These are phyloP conservation scores for Maniola jurtina DNA, from an alignment of 1,140 invertebrate genomes.

Conservation along the genomic window DNA sequence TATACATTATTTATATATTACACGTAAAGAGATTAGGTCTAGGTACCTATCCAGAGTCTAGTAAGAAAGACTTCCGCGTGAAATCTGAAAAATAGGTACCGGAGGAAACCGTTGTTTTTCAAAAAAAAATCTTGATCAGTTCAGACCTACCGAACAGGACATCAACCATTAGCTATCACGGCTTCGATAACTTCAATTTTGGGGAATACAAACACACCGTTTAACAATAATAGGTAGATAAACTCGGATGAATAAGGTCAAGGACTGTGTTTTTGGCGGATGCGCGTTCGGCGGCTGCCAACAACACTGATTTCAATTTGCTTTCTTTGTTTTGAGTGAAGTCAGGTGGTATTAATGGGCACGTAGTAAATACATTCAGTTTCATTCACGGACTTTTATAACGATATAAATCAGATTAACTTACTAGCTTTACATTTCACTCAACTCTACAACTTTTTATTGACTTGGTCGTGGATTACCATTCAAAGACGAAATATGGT, in stretches of 20 bases:
- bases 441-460: no score
- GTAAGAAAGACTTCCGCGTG: no score
- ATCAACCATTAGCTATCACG: no score
- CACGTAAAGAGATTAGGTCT: no score
- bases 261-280: conserved; percentile 70
- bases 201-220: background rate
- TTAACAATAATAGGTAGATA: conserved; percentile 33
- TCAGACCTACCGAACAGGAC: no score
- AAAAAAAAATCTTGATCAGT: no score
- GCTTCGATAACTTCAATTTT: background rate
- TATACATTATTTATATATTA: no score
- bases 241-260: conserved; percentile 66
- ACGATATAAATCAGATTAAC: background rate
- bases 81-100: no score
- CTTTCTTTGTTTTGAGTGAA: conserved; percentile 46
- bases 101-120: no score
- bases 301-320: conserved; percentile 49
- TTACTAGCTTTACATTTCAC: background rate
- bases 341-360: conserved; percentile 39
- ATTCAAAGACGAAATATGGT: no score
- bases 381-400: conserved; percentile 2
- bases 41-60: no score
- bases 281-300: conserved; percentile 52
- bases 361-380: conserved; percentile 37
- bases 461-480: no score